Evolutionary conservation across 2,113 vertebrate genomes (phyloP).

Genomic region (Tachysurus fulvidraco): DNA sequence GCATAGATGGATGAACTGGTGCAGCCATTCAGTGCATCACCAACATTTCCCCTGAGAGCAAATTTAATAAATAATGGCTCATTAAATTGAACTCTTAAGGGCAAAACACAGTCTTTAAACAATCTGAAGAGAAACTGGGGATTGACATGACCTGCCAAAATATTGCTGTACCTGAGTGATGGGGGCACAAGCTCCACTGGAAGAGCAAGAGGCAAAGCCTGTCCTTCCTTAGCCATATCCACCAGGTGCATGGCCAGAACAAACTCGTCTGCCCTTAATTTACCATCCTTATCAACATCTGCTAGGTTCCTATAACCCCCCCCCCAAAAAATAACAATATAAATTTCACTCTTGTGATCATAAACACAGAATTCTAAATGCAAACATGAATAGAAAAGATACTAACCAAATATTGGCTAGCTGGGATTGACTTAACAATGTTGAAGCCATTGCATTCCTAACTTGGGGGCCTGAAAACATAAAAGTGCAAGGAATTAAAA

Average conservation of each 20-base stretch:
- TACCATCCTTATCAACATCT: slow-evolving; percentile 92
- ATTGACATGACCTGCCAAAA: not conserved
- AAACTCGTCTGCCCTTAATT: slow-evolving; percentile 94
- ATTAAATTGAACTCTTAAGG: not conserved
- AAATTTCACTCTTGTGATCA: not conserved
- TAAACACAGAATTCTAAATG: not conserved
- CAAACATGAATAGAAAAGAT: slow-evolving; percentile 12
- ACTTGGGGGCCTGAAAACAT: slow-evolving; percentile 86
- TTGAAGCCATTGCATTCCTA: slow-evolving; percentile 87
- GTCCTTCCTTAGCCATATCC: slow-evolving; percentile 86
- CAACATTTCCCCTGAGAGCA: slow-evolving; percentile 69
- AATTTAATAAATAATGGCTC: not conserved
- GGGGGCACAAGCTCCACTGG: slow-evolving; percentile 87
- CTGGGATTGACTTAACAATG: slow-evolving; percentile 91
- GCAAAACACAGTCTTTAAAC: not conserved
- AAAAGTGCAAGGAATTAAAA: not conserved
- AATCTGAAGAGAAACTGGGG: not conserved
- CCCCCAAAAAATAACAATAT: not conserved
- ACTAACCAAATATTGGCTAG: slow-evolving; percentile 96
- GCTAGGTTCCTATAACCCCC: slow-evolving; percentile 81
- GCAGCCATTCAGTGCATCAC: slow-evolving; percentile 81
- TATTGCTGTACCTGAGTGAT: slow-evolving; percentile 76
- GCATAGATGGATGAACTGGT: slow-evolving; percentile 72
- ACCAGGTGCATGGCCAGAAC: slow-evolving; percentile 96
- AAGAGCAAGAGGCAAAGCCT: slow-evolving; percentile 84